Percentiles rank a stretch among this genome's conserved stretches.
phyloP scores from a whole-genome alignment of 2,797 vertebrate species.

The Fringilla coelebs region DNA sequence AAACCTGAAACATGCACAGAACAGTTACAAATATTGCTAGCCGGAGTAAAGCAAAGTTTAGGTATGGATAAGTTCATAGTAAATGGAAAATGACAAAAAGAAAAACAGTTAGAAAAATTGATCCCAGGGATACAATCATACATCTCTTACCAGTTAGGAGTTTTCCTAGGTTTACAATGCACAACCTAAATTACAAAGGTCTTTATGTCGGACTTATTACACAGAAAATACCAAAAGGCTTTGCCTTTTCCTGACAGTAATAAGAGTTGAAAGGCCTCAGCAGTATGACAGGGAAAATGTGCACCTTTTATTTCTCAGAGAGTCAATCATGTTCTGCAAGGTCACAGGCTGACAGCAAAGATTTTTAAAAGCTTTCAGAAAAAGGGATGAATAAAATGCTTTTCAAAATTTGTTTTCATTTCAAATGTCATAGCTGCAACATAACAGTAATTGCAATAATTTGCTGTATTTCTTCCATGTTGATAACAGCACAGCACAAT shows the following conservation, averaged over 20 bases:
- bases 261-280: background rate
- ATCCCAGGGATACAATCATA: background rate
- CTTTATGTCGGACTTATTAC: background rate
- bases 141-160: background rate
- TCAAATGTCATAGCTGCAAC: background rate
- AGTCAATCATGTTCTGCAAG: background rate
- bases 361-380: background rate
- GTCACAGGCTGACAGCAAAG: background rate
- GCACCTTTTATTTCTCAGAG: background rate
- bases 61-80: background rate
- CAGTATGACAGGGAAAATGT: background rate
- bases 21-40: background rate
- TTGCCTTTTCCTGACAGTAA: background rate
- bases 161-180: background rate
- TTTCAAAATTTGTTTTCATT: conserved; percentile 15
- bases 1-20: background rate
- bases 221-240: background rate
- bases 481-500: background rate
- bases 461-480: background rate
- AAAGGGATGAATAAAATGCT: background rate
- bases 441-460: background rate
- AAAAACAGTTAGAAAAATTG: background rate
- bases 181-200: background rate
- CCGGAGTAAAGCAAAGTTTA: background rate
- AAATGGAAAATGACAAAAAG: background rate